A percentile compares a stretch with the other conserved stretches of the same genome.
Evolutionary conservation across 2,888 invertebrate species (phyloP).

Genomic region (Ligdia adustata): DNA sequence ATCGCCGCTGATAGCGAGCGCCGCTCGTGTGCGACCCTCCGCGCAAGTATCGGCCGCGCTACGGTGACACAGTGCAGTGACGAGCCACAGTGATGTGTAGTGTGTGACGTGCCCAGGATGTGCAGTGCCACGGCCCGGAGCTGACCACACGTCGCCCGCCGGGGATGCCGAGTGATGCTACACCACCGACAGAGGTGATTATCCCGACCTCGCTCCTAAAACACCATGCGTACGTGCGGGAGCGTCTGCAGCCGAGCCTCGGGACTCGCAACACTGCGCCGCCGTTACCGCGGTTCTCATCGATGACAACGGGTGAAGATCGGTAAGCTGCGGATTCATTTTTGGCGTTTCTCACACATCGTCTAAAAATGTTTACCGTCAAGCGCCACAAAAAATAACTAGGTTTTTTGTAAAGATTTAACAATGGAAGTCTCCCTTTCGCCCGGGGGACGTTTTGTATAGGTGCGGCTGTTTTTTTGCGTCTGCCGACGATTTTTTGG

Average conservation of each 20-base stretch:
- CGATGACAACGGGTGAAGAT: conserved; percentile 46
- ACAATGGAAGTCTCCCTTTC: conserved; percentile 71
- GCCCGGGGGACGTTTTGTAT: conserved; percentile 55
- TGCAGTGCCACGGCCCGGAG: conserved; percentile 66
- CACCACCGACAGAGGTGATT: conserved; percentile 83
- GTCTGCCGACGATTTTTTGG: conserved; percentile 38
- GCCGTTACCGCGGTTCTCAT: conserved; percentile 32
- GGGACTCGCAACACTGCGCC: conserved; percentile 37
- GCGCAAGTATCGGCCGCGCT: conserved; percentile 37
- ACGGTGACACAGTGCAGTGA: conserved; percentile 66
- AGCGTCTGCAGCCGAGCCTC: too few species aligned
- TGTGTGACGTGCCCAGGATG: conserved; percentile 68
- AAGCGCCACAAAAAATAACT: conserved; percentile 42
- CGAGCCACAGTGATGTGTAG: conserved; percentile 52
- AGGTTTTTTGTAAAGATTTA: conserved; percentile 54
- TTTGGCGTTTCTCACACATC: conserved; percentile 60
- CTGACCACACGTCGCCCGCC: conserved; percentile 68
- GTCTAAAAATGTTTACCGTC: conserved; percentile 48
- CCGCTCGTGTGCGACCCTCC: conserved; percentile 28
- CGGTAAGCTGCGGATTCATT: conserved; percentile 62
- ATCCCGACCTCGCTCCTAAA: conserved; percentile 73
- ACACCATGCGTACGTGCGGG: conserved; percentile 69
- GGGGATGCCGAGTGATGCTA: conserved; percentile 79
- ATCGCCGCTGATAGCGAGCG: conserved; percentile 76
- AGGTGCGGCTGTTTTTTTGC: conserved; percentile 54